Conservation (phyloP, 2,888 invertebrate species). For the Amblyjoppa proteus region DNA sequence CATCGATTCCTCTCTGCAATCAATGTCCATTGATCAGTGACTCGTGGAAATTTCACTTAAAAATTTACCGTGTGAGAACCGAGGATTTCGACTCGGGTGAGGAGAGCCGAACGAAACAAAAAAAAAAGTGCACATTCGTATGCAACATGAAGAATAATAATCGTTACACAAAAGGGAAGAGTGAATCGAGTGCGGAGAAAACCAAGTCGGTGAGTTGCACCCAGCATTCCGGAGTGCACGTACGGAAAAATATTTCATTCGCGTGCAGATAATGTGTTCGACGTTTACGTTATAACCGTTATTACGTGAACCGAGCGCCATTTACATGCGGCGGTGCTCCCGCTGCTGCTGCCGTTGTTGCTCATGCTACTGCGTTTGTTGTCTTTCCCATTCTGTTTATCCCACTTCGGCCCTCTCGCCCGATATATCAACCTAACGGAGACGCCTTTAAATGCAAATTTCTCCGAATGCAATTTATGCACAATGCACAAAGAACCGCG, state of each 20-base stretch:
- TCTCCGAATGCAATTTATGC: constrained; percentile 77
- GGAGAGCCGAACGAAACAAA: background rate
- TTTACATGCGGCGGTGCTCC: constrained; percentile 71
- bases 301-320: constrained; percentile 77
- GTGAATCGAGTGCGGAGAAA: constrained; percentile 20
- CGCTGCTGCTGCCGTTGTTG: constrained; percentile 69
- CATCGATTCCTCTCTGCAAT: background rate
- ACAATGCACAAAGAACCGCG: constrained; percentile 60
- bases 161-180: constrained; percentile 6
- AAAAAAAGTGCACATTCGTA: background rate
- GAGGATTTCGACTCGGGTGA: background rate
- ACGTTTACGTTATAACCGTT: constrained; percentile 77
- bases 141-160: constrained; percentile 17
- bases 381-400: constrained; percentile 46
- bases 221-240: constrained; percentile 34
- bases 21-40: background rate
- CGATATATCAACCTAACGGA: constrained; percentile 32
- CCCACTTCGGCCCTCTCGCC: constrained; percentile 38
- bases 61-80: constrained; percentile 27
- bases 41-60: background rate
- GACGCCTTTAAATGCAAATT: constrained; percentile 70
- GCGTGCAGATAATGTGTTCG: constrained; percentile 83
- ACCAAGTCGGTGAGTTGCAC: constrained; percentile 34
- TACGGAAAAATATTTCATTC: constrained; percentile 73
- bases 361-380: constrained; percentile 44